A percentile compares a stretch with the other conserved stretches of the same genome.
Conservation (phyloP, 2,888 invertebrate species). For the Agapostemon virescens region DNA sequence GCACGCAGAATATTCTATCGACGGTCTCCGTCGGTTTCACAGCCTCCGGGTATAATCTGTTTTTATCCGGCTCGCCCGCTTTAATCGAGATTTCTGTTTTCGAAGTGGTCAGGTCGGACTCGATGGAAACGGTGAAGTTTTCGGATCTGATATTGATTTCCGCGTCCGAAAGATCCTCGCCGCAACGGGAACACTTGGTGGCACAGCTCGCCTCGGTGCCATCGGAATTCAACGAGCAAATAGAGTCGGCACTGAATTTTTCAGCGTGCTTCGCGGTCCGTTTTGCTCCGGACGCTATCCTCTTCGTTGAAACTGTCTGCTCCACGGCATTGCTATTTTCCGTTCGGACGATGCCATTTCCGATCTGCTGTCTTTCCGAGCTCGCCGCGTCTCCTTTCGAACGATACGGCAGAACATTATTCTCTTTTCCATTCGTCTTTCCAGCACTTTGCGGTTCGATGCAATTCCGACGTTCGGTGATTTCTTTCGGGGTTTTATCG, state of each 20-base stretch:
- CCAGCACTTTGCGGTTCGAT: not conserved
- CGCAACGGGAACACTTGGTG: constrained; percentile 29
- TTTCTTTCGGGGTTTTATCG: not conserved
- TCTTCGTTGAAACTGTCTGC: not conserved
- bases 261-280: not conserved
- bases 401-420: not conserved
- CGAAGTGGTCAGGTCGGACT: not conserved
- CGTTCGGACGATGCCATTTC: not conserved
- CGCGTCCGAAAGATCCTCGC: not conserved
- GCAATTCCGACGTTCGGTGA: not conserved
- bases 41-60: not conserved
- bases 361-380: not conserved
- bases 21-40: not conserved
- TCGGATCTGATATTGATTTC: not conserved
- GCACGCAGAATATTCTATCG: not conserved
- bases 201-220: not conserved
- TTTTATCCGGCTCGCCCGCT: not conserved
- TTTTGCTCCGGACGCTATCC: not conserved
- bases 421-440: too few species aligned
- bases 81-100: not conserved
- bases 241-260: constrained; percentile 10
- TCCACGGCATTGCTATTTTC: not conserved
- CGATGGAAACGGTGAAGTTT: not conserved
- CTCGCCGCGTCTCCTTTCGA: not conserved
- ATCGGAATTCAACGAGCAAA: not conserved